Percentiles rank a stretch among this genome's conserved stretches.
Conservation (phyloP, 2,797 vertebrate genomes). For the Hippoglossus hippoglossus region DNA sequence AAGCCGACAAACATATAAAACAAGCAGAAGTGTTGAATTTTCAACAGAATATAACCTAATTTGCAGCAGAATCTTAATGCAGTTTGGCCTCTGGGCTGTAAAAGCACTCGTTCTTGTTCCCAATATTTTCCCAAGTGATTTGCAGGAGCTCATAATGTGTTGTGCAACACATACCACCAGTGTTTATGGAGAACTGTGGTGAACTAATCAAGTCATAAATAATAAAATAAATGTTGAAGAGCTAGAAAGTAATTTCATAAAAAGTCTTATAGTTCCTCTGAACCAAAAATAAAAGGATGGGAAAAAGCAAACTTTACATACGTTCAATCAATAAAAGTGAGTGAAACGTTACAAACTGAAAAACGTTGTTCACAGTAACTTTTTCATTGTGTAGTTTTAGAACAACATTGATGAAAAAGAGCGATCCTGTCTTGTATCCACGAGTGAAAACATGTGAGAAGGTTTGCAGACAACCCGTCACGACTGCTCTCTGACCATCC, state of each 20-base stretch:
- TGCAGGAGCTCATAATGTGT: slow-evolving; percentile 49
- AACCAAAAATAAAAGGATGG: slow-evolving; percentile 14
- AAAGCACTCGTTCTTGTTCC: slow-evolving; percentile 34
- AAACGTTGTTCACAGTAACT: not conserved
- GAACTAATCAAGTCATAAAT: slow-evolving; percentile 64
- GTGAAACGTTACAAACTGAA: slow-evolving; percentile 1
- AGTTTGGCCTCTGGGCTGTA: slow-evolving; percentile 24
- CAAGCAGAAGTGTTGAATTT: not conserved
- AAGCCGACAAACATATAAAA: not conserved
- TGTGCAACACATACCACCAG: slow-evolving; percentile 57
- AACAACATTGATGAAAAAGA: not conserved
- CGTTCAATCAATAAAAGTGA: not conserved
- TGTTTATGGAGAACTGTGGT: slow-evolving; percentile 65
- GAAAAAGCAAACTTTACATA: not conserved
- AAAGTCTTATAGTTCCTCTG: slow-evolving; percentile 29
- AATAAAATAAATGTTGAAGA: slow-evolving; percentile 39
- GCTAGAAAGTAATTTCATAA: slow-evolving; percentile 23
- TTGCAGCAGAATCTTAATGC: not conserved
- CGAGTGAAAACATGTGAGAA: slow-evolving; percentile 34
- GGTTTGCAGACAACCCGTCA: slow-evolving; percentile 38
- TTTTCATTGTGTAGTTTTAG: slow-evolving; percentile 1
- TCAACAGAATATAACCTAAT: slow-evolving; percentile 2
- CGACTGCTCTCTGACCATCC: slow-evolving; percentile 38
- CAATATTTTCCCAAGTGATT: slow-evolving; percentile 52
- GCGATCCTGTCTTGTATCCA: slow-evolving; percentile 1